Evolutionary conservation across 2,888 invertebrate genomes (phyloP).

Genomic region (Drosophila siamana): DNA sequence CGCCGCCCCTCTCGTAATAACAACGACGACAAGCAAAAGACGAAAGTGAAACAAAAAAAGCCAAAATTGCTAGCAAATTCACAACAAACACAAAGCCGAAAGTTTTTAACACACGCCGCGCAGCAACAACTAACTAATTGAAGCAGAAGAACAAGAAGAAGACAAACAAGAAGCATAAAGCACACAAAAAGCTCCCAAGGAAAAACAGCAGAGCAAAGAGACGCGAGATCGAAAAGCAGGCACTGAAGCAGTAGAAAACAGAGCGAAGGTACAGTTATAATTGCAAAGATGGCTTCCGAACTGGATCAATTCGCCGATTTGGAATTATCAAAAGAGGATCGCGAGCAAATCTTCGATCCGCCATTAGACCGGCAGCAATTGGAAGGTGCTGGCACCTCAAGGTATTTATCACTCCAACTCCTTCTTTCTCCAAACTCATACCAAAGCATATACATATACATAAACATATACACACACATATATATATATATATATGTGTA

Average conservation of each 20-base stretch:
- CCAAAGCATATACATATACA: too few relatives aligned
- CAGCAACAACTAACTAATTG: not conserved
- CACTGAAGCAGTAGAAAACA: constrained; percentile 9
- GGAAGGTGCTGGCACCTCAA: constrained; percentile 86
- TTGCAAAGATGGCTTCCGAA: constrained; percentile 84
- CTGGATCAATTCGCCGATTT: constrained; percentile 89
- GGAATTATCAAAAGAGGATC: constrained; percentile 90
- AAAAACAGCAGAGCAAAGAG: not conserved
- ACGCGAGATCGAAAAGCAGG: not conserved
- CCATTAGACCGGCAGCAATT: constrained; percentile 85
- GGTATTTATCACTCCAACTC: constrained; percentile 75
- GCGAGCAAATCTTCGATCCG: constrained; percentile 91
- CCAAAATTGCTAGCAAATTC: not conserved
- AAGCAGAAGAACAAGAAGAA: not conserved
- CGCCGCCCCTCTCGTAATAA: not conserved
- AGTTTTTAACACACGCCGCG: constrained; percentile 7
- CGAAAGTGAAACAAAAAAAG: constrained; percentile 6
- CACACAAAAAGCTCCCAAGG: not conserved
- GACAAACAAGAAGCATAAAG: not conserved
- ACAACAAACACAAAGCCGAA: not conserved
- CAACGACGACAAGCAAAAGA: constrained; percentile 6
- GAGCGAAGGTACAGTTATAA: constrained; percentile 34
- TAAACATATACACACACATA: not conserved
- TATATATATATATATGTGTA: not conserved
- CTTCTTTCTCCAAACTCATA: too few relatives aligned